These are phyloP conservation scores for Amphibalanus amphitrite DNA, from an alignment of 1,140 invertebrate species.

Conservation along the genomic window DNA sequence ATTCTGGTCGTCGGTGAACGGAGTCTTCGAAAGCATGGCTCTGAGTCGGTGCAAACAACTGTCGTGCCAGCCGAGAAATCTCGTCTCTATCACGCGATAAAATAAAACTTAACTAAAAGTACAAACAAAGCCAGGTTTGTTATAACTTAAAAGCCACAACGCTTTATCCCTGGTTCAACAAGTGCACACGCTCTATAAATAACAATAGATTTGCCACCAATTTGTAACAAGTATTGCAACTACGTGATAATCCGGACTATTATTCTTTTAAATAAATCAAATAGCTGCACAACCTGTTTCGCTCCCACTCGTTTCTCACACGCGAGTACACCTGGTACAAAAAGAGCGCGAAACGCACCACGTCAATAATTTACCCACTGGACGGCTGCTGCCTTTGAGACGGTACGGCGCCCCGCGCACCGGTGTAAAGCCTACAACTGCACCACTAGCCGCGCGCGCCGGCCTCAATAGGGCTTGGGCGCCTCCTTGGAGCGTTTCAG, in stretches of 20 bases:
- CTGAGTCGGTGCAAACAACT: background rate
- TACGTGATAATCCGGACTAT: background rate
- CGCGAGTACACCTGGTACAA: background rate
- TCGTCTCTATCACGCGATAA: background rate
- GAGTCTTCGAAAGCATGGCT: background rate
- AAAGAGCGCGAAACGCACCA: background rate
- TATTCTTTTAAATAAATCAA: background rate
- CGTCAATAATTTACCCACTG: background rate
- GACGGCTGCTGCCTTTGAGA: background rate
- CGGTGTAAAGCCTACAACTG: background rate
- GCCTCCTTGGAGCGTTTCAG: constrained; percentile 69
- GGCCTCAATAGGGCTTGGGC: background rate
- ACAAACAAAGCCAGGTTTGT: background rate
- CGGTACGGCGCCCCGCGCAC: background rate
- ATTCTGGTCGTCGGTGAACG: background rate
- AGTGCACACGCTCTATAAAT: background rate
- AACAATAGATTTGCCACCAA: background rate
- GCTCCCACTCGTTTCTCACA: background rate
- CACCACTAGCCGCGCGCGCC: background rate
- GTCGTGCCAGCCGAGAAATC: background rate
- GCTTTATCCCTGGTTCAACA: background rate
- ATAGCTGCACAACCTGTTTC: background rate
- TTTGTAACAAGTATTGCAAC: background rate
- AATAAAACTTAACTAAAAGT: background rate
- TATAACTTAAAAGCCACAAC: background rate